These are phyloP conservation scores for Hephaestus fuliginosus DNA, from an alignment of 2,797 vertebrate genomes.

Conservation along the genomic window DNA sequence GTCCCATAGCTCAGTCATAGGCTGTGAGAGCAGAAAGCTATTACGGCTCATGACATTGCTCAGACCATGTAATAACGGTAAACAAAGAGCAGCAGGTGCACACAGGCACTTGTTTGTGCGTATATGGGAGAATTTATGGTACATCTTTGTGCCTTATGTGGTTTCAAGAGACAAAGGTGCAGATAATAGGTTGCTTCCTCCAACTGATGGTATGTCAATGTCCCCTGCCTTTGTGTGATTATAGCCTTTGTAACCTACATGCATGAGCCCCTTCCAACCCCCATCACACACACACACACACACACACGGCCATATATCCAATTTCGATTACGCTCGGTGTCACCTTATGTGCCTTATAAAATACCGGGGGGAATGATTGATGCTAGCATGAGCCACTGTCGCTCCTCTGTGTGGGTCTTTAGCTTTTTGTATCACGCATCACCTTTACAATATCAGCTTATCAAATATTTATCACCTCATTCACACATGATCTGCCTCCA, in stretches of 20 bases:
- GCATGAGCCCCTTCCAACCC: conserved; percentile 7
- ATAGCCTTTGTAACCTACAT: conserved; percentile 45
- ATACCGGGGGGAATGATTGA: conserved; percentile 51
- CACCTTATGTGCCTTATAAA: conserved; percentile 52
- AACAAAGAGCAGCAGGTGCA: conserved; percentile 54
- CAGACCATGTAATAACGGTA: conserved; percentile 25
- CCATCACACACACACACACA: conserved; percentile 1
- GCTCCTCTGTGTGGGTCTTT: conserved; percentile 32
- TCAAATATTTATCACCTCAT: conserved; percentile 71
- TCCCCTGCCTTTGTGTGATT: conserved; percentile 37
- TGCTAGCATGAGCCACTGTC: conserved; percentile 28
- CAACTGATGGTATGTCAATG: conserved; percentile 52
- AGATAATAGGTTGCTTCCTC: conserved; percentile 38
- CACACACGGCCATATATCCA: conserved; percentile 46
- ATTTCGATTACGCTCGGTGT: conserved; percentile 61
- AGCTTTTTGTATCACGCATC: conserved; percentile 51
- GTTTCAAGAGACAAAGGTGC: conserved; percentile 36
- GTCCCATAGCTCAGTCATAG: conserved; percentile 20
- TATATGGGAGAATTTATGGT: conserved; percentile 26
- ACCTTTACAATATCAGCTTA: conserved; percentile 60
- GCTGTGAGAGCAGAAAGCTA: conserved; percentile 31
- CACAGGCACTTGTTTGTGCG: background rate
- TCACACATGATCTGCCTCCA: conserved; percentile 33
- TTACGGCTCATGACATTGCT: conserved; percentile 34
- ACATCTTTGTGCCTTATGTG: conserved; percentile 26